These are phyloP conservation scores for Drosophila nasuta DNA, from an alignment of 1,140 invertebrate genomes.

Conservation along the genomic window DNA sequence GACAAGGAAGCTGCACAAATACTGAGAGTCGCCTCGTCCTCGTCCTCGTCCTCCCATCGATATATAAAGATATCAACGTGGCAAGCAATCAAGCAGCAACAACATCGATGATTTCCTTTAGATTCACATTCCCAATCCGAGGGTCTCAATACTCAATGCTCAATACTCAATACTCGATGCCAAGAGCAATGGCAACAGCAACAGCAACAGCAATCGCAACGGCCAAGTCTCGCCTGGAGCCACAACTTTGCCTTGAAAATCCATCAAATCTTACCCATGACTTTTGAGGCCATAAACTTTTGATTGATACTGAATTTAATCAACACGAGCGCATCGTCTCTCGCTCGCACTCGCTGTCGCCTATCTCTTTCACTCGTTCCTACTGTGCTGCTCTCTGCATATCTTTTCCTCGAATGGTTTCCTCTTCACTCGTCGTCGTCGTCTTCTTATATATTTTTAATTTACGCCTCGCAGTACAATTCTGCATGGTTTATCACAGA, in stretches of 20 bases:
- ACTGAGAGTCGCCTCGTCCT: constrained; percentile 23
- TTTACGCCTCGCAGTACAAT: constrained; percentile 79
- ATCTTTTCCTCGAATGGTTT: constrained; percentile 28
- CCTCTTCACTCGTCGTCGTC: constrained; percentile 29
- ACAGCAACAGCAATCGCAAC: constrained; percentile 14
- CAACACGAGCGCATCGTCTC: constrained; percentile 58
- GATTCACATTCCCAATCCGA: constrained; percentile 37
- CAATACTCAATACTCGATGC: constrained; percentile 17
- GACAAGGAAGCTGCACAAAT: constrained; percentile 73
- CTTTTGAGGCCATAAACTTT: constrained; percentile 82
- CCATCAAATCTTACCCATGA: constrained; percentile 72
- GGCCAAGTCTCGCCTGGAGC: constrained; percentile 36
- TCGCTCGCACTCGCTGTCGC: not conserved
- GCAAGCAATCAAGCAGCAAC: constrained; percentile 73
- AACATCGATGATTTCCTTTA: constrained; percentile 69
- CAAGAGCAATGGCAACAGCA: constrained; percentile 12
- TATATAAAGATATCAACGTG: constrained; percentile 78
- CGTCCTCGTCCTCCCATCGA: not conserved
- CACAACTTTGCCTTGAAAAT: constrained; percentile 66
- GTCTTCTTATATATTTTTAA: constrained; percentile 72
- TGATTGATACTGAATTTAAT: constrained; percentile 83
- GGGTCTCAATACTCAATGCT: constrained; percentile 16
- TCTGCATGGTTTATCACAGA: constrained; percentile 81
- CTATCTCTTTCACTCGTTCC: not conserved
- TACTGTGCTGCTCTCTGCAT: constrained; percentile 10